Evolutionary conservation across 53 echinoderm and acorn worm species (phyloP).

Genomic region (Echinometra lucunter): DNA sequence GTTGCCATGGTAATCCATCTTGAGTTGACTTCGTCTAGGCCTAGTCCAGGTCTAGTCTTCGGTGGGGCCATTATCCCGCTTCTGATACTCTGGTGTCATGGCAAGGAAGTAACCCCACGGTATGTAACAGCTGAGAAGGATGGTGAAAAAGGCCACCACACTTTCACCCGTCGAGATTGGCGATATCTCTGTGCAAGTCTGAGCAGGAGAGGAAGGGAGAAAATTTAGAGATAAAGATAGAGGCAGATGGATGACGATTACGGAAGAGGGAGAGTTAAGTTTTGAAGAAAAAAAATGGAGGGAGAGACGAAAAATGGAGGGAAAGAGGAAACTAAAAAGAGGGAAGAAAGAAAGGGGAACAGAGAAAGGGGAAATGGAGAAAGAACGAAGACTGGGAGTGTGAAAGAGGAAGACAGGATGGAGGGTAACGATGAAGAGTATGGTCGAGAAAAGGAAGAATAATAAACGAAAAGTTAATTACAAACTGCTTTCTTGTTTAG

Average conservation of each 20-base stretch:
- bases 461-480: too few relatives aligned
- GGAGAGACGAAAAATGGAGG: not conserved
- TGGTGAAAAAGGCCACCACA: not conserved
- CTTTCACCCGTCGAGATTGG: not conserved
- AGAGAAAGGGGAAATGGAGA: not conserved
- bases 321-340: not conserved
- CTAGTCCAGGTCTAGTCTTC: not conserved
- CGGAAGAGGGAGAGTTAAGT: not conserved
- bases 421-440: not conserved
- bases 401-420: not conserved
- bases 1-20: conserved; percentile 36
- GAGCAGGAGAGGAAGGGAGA: not conserved
- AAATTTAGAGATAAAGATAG: not conserved
- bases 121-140: not conserved
- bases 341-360: not conserved
- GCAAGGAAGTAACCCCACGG: conserved; percentile 56
- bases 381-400: too few relatives aligned
- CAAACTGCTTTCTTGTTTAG: not conserved
- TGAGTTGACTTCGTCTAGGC: not conserved
- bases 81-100: conserved; percentile 50
- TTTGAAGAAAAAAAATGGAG: not conserved
- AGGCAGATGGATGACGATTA: not conserved
- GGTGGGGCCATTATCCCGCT: conserved; percentile 41
- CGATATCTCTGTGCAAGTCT: not conserved
- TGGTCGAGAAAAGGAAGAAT: too few relatives aligned